These are phyloP conservation scores for Loriculus beryllinus DNA, from an alignment of 2,797 vertebrate genomes.

Conservation along the genomic window DNA sequence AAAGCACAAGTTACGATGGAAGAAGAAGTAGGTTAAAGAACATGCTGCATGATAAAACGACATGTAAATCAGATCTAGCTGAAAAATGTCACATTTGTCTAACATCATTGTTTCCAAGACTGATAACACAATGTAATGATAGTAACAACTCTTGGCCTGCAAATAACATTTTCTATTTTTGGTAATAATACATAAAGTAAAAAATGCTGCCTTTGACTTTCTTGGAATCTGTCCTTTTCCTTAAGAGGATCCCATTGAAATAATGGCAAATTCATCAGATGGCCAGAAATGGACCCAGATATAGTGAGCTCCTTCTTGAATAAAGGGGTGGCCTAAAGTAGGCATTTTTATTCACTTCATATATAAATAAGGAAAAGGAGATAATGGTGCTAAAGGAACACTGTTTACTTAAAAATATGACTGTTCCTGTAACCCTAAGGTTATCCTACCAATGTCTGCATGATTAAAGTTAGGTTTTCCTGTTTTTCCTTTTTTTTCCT, in stretches of 20 bases:
- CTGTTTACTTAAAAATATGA: background rate
- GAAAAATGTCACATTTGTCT: background rate
- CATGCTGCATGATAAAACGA: background rate
- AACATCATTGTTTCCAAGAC: background rate
- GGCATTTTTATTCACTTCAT: background rate
- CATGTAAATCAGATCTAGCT: background rate
- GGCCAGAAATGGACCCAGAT: background rate
- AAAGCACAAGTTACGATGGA: rapidly evolving
- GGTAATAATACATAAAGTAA: background rate
- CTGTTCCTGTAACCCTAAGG: background rate
- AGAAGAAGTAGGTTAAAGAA: background rate
- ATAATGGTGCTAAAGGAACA: background rate
- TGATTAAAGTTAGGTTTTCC: slow-evolving; percentile 17
- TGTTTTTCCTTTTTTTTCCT: background rate
- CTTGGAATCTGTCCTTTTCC: background rate
- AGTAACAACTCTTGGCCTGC: background rate
- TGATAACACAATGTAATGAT: background rate
- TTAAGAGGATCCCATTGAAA: background rate
- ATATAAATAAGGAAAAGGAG: background rate
- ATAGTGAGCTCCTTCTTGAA: background rate
- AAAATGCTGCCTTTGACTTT: background rate
- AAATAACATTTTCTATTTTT: background rate
- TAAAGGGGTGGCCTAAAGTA: background rate
- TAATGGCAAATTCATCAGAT: background rate
- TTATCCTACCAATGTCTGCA: background rate